Base-by-base conservation (phyloP, 2,888 invertebrate species). In the Lepidocyrtinus sp. region DNA sequence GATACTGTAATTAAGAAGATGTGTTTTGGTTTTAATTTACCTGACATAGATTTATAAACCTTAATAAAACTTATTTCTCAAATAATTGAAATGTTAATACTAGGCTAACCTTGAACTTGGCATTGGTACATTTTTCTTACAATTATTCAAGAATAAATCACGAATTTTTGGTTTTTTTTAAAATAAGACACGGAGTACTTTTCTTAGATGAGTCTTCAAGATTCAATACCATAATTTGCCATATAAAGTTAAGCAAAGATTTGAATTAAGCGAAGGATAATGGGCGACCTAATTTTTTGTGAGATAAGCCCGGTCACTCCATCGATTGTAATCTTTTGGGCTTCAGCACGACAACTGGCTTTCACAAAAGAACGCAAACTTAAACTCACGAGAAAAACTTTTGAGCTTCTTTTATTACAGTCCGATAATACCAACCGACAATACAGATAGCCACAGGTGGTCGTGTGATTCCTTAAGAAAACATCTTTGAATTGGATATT, bases 71-170 rank as follows among this genome's bases (percentile, higher is more conserved):
- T 12, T 24, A 21, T 12, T 19, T 21, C 21, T 22, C 17, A 17
- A 61, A 61, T 55, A 55, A 9, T 2, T 1, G 12, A 63, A 2
- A n/a, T 63, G 9, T 63, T 25, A 12, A 63, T 2, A 7, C 25
- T n/a, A n/a, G n/a, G n/a, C 25, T 67, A 61, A 75, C 67, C 75
- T 75, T 75, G 75, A 75, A 75, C 75, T 22, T 75, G 75, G 67
- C 65, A 74, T 45, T 55, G 26, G n/a, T n/a, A n/a, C n/a, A n/a
- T n/a, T n/a, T n/a, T n/a, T n/a, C n/a, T n/a, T n/a, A n/a, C n/a
- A n/a, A n/a, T n/a, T n/a, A n/a, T n/a, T n/a, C n/a, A n/a, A n/a
- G n/a, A n/a, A n/a, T n/a, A n/a, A n/a, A n/a, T n/a, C n/a, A n/a
- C n/a, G n/a, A n/a, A n/a, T n/a, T n/a, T n/a, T n/a, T n/a, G n/a